These are phyloP conservation scores for Lampris megalopsis DNA, from an alignment of 2,113 vertebrate genomes.

Conservation along the genomic window DNA sequence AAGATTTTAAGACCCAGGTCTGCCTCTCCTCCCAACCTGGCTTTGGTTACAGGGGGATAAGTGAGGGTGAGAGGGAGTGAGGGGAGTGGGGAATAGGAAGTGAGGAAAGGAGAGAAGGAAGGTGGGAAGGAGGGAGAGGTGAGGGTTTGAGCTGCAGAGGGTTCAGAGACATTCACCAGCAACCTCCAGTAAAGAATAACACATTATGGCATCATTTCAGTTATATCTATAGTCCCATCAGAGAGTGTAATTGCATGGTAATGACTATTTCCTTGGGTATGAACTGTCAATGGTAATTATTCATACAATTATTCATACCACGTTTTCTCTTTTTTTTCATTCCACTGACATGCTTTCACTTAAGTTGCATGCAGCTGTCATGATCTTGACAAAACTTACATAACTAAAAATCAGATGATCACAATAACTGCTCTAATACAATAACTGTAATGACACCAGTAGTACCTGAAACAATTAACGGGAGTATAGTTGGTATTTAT, in stretches of 20 bases:
- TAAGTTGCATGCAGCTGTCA: no score
- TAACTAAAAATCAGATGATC: no score
- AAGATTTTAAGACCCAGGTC: conserved; percentile 50
- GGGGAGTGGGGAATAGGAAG: conserved; percentile 8
- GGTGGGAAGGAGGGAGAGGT: conserved; percentile 31
- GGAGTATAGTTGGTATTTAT: no score
- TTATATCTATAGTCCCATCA: conserved; percentile 1
- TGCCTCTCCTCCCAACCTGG: conserved; percentile 55
- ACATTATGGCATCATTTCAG: conserved; percentile 28
- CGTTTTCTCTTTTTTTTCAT: no score
- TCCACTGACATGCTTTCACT: no score
- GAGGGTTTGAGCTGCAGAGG: conserved; percentile 66
- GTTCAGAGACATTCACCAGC: conserved; percentile 54
- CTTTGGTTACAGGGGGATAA: conserved; percentile 31
- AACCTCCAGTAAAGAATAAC: conserved; percentile 43
- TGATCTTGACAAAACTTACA: no score
- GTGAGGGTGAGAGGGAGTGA: conserved; percentile 10
- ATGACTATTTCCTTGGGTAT: no score
- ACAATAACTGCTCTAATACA: no score
- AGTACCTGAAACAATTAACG: no score
- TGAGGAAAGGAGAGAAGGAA: conserved; percentile 22
- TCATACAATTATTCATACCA: no score
- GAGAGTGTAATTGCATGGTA: not conserved
- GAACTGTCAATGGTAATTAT: no score
- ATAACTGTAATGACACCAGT: no score